Base-by-base conservation (phyloP, 2,113 vertebrate genomes). In the Paraplagusia blochii region DNA sequence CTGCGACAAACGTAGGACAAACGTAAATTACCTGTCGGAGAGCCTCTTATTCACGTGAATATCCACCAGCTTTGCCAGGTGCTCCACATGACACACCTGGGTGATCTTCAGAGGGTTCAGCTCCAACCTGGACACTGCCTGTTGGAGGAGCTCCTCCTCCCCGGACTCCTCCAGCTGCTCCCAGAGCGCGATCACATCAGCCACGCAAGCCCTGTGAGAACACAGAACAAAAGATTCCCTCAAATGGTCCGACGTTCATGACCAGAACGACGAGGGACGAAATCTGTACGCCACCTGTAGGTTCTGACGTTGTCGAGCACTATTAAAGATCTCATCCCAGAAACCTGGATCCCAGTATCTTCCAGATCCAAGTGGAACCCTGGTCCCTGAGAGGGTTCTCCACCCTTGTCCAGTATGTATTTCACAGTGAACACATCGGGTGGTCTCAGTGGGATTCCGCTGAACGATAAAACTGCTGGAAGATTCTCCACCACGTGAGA, bases 41-140 rank as follows among this genome's bases (percentile, higher is more conserved):
- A 93, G 80, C 58, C 77, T 88, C 65, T 84, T 91, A 62, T 88
- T 74, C 82, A 48, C 69, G 40, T 95, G 93, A 49, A 94, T 89
- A 50, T 85, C 82, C 42, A 95, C 92, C 0, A 99, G 91, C 44
- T 84, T 81, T 1, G 72, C 77, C 55, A 99, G 89, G 59, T 95
- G 88, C 14, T 88, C 86, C 34, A 98, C 53, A 4, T 99, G 93
- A 76, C 89, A 92, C 67, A 89, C 50, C 8, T 91, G 92, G 36
- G 88, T 90, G 22, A 87, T 92, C 63, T 93, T 94, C 65, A 98
- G 91, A 8, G 95, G 95, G 65, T 93, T 82, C 12, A 95, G 88
- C 65, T 90, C 88, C 77, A 97, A 93, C 69, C 95, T 97, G 62
- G 89, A 86, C 55, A 94, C 83, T 0, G 89, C 89, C 0, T 44